Conservation (phyloP, 2,113 vertebrate species). For the Lepus europaeus region DNA sequence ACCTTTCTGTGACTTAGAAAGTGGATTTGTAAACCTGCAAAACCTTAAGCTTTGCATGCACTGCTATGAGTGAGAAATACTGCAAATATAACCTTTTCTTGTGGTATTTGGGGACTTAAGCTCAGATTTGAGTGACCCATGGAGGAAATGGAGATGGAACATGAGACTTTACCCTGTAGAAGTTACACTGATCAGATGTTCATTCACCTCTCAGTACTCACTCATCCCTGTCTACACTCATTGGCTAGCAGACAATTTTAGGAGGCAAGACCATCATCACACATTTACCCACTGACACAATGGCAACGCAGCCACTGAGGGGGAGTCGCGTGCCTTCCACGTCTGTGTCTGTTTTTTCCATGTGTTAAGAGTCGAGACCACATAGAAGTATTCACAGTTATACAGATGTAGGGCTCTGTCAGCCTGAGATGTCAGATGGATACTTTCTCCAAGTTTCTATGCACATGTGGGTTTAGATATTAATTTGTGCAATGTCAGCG, state of each 20-base stretch:
- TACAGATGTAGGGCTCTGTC: not conserved
- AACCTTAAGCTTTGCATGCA: not conserved
- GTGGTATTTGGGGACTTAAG: not conserved
- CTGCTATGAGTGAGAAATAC: not conserved
- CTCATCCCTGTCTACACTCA: not conserved
- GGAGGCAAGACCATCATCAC: not conserved
- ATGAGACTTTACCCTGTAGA: not conserved
- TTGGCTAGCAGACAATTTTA: not conserved
- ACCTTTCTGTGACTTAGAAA: not conserved
- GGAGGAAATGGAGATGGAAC: not conserved
- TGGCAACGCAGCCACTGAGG: not conserved
- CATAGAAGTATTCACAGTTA: not conserved
- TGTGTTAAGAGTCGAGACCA: not conserved
- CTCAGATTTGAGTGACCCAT: not conserved
- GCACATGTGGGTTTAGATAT: not conserved
- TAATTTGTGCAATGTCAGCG: not conserved
- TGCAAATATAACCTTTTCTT: constrained; percentile 8
- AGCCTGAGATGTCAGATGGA: constrained; percentile 51
- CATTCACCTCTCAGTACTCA: not conserved
- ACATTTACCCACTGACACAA: not conserved
- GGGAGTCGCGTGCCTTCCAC: not conserved
- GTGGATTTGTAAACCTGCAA: not conserved
- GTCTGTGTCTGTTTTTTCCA: not conserved
- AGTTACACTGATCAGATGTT: not conserved
- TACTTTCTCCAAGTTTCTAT: constrained; percentile 13